Evolutionary conservation across 2,797 vertebrate species (phyloP).

Genomic region (Melanotaenia parkinsoni): DNA sequence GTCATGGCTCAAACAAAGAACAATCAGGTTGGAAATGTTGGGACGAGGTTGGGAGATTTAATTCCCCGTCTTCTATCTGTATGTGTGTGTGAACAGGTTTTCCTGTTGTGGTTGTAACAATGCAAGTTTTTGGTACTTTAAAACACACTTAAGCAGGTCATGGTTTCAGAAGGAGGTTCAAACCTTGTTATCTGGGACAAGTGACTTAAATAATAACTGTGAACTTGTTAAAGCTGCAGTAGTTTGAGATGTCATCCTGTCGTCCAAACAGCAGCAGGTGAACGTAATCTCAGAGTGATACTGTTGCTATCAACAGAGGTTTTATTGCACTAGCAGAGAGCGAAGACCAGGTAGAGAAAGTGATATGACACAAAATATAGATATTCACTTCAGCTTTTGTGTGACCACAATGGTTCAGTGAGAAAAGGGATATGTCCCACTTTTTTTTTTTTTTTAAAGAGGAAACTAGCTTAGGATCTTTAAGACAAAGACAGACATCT

Average conservation of each 20-base stretch:
- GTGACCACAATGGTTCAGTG: conserved; percentile 20
- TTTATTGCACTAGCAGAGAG: not conserved
- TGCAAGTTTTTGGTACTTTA: not conserved
- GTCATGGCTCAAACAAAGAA: too few species aligned
- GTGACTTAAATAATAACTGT: not conserved
- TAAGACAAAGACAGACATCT: conserved; percentile 4
- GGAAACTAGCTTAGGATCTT: conserved; percentile 22
- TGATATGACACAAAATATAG: conserved; percentile 11
- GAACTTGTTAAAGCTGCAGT: not conserved
- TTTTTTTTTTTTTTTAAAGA: conserved; percentile 12
- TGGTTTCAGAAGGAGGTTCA: conserved; percentile 27
- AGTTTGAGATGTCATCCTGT: not conserved
- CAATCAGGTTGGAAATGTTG: too few species aligned
- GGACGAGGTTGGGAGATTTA: too few species aligned
- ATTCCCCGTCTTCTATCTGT: conserved; percentile 3
- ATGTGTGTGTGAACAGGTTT: not conserved
- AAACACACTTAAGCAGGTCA: conserved; percentile 10
- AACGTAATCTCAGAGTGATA: not conserved
- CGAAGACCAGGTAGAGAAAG: conserved; percentile 11
- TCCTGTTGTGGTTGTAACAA: conserved; percentile 15
- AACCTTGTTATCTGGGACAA: conserved; percentile 8
- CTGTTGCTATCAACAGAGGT: not conserved
- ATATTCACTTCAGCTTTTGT: conserved; percentile 31
- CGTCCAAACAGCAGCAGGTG: not conserved
- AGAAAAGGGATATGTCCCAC: not conserved